These are phyloP conservation scores for Peucedramus taeniatus DNA, from an alignment of 2,113 vertebrate genomes.

Conservation along the genomic window DNA sequence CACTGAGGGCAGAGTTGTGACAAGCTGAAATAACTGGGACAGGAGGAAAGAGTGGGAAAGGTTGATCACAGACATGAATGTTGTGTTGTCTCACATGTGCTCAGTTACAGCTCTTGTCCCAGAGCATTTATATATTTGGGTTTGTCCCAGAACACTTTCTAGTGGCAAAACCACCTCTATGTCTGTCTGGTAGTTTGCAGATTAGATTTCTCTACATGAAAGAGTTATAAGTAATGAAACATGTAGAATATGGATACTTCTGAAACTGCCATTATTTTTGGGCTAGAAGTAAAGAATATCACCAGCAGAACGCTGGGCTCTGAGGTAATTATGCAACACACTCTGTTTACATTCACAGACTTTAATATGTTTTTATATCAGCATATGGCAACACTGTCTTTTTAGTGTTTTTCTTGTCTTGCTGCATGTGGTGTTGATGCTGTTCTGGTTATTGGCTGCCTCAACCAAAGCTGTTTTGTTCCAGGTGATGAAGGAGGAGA, in stretches of 20 bases:
- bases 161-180: neutral
- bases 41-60: neutral
- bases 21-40: neutral
- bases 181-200: neutral
- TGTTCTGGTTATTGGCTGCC: neutral
- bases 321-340: neutral
- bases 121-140: neutral
- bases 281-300: neutral
- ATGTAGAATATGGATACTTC: neutral
- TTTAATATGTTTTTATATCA: neutral
- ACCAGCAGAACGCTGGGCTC: neutral
- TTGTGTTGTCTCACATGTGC: neutral
- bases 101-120: neutral
- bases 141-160: neutral
- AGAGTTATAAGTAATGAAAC: neutral
- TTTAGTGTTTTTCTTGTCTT: neutral
- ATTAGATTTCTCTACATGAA: neutral
- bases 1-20: neutral
- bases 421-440: neutral
- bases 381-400: neutral
- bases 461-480: neutral
- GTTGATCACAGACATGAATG: neutral
- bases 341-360: neutral
- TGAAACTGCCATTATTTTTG: neutral
- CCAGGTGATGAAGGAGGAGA: slow-evolving; percentile 91